Conservation (phyloP, 2,888 invertebrate genomes). For the Flexamia atlantica region DNA sequence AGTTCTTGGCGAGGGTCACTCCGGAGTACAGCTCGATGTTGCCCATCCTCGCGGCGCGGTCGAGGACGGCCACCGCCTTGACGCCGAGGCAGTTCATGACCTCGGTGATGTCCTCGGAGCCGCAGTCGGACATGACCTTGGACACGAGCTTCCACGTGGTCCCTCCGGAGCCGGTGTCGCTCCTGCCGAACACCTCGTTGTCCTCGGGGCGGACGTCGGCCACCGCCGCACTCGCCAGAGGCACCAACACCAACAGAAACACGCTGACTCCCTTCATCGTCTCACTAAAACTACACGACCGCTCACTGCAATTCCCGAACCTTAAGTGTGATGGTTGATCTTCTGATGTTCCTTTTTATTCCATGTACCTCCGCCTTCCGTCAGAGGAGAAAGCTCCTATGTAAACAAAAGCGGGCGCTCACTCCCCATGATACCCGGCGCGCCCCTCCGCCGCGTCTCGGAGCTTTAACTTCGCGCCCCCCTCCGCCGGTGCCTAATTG, state of each 20-base stretch:
- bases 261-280: constrained; percentile 59
- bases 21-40: constrained; percentile 79
- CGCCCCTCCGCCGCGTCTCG: constrained; percentile 21
- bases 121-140: constrained; percentile 69
- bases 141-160: constrained; percentile 64
- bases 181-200: constrained; percentile 62
- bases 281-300: constrained; percentile 31
- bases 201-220: constrained; percentile 54
- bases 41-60: constrained; percentile 78
- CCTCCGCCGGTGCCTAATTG: constrained; percentile 45
- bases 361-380: constrained; percentile 60
- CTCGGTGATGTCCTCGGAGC: constrained; percentile 73
- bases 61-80: constrained; percentile 78
- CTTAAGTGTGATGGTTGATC: constrained; percentile 61
- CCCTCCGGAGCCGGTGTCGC: constrained; percentile 47
- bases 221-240: constrained; percentile 63
- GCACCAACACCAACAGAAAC: constrained; percentile 70
- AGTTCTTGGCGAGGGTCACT: constrained; percentile 77
- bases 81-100: constrained; percentile 77
- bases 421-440: constrained; percentile 41
- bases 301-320: constrained; percentile 54
- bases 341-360: constrained; percentile 60
- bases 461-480: constrained; percentile 45
- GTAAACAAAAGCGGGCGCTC: constrained; percentile 63
- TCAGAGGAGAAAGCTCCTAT: constrained; percentile 60